Evolutionary conservation across 1,140 invertebrate species (phyloP), one percentile per base, ranked within the genome.

Genomic region (Bombyx mandarina): DNA sequence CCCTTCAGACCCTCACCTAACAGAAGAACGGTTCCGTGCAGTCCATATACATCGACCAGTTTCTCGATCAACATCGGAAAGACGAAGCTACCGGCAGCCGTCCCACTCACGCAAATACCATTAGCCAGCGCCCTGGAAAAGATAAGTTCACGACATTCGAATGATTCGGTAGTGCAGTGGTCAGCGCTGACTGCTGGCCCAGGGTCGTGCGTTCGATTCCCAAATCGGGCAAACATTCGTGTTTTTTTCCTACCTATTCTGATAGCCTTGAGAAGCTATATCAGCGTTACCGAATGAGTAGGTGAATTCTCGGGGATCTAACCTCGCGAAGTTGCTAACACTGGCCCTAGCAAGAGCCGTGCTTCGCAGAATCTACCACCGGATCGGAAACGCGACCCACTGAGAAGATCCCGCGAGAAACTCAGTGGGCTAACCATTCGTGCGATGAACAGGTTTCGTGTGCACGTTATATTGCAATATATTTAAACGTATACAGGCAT

Each of bases 51-150:
- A 12, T 90, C 89, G 0, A 91, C 90, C 6, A 94, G 77, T 43
- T 90, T 89, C 66, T 94, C 92, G n/a, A 94, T 93, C 7, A 94
- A 69, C 64, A 93, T 89, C 0, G 94, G 94, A 55, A 95, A 90
- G 1, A 94, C 89, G 65, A 95, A 94, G 69, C 93, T 93, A 1
- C 94, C 94, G 1, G 93, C 92, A 2, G 94, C 93, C 8, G 93
- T 95, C 8, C 94, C 94, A 12, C 93, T 94, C 44, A 94, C 92
- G 67, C 93, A 94, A 65, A 95, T 92, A 0, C 93, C 94, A 64
- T 94, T 95, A 0, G 93, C 94, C 59, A 94, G 63, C 0, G 93
- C 93, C 18, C 94, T 88, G 69, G 49, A 83, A 74, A 64, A 63
- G 66, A 77, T 10, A 63, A 45, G 26, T 35, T 35, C 26, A 35